Base-by-base conservation (phyloP, 1,140 invertebrate genomes). In the Bilobella aurantiaca region DNA sequence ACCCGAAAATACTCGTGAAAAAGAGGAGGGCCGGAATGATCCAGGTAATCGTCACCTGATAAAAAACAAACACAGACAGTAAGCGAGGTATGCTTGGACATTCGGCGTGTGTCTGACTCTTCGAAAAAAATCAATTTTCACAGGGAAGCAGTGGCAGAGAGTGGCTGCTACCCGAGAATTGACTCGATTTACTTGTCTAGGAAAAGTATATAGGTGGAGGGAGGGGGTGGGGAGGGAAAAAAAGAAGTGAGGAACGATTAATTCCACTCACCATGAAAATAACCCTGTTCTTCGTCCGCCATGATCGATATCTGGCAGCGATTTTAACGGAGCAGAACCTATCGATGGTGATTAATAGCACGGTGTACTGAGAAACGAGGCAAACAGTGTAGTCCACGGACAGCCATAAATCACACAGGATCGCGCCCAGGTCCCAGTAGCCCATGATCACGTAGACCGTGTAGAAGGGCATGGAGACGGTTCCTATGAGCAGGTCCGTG, bases 321-420 rank as follows among this genome's bases (percentile, higher is more conserved):
- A 98, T 97, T 82, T 97, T 98, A 0, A 99, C 96, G 5, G 95
- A 98, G 78, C 96, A 99, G 79, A 96, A 99, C 68, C 97, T 84
- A 79, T 99, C 97, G 59, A 98, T 92, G 16, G 97, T 99, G 71
- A 99, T 99, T 56, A 98, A 82, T 28, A 99, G 85, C 1, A 99
- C 97, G 0, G 97, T 99, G 78, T 99, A 99, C 77, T 99, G 97
- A 1, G 96, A 98, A 2, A 98, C 95, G 25, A 99, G 81, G 76
- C 97, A 99, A 1, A 98, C 96, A 3, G 96, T 98, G 79, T 98
- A 99, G 79, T 99, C 97, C 23, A 98, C 90, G 0, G 96, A 96
- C 0, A 99, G 82, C 97, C 97, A 99, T 32, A 99, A 81, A 78
- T 99, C 96, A 78, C 97, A 99, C 0, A 98, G 81, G 63, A 98